Percentiles rank a stretch among this genome's conserved stretches.
Conservation (phyloP, 35 echinoderm and acorn worm genomes). For the Diadema setosum region DNA sequence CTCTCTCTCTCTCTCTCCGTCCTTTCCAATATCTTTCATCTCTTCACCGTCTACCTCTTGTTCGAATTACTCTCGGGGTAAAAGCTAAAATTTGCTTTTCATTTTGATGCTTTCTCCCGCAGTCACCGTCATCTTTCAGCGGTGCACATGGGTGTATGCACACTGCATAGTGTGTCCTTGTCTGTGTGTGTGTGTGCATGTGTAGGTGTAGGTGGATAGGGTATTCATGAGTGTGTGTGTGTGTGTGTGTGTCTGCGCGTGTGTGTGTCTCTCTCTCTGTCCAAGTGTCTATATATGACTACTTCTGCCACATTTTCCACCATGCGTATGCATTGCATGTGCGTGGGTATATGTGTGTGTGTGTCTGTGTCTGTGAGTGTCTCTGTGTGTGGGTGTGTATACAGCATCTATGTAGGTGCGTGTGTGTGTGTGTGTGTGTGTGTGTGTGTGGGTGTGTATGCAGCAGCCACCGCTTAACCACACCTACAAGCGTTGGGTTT, state of each 20-base stretch:
- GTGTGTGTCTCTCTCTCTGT: no score
- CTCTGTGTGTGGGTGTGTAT: not conserved
- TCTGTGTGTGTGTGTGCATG: not conserved
- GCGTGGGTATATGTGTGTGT: not conserved
- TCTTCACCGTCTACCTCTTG: not conserved
- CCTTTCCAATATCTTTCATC: no score
- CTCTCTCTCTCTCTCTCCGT: no score
- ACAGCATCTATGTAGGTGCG: not conserved
- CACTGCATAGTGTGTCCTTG: not conserved
- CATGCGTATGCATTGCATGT: no score
- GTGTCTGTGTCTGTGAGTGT: not conserved
- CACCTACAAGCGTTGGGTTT: no score
- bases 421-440: not conserved
- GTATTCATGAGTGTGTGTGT: not conserved
- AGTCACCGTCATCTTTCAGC: no score
- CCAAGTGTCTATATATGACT: no score
- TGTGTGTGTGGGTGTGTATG: not conserved
- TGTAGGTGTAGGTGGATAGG: not conserved
- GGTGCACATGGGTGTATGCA: no score
- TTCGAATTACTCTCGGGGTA: not conserved
- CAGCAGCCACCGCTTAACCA: not conserved
- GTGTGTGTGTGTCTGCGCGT: not conserved
- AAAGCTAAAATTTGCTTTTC: not conserved
- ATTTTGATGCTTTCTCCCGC: no score
- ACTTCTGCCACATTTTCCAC: no score